These are phyloP conservation scores for Nemotelus nigrinus DNA, from an alignment of 2,888 invertebrate species.

Conservation along the genomic window DNA sequence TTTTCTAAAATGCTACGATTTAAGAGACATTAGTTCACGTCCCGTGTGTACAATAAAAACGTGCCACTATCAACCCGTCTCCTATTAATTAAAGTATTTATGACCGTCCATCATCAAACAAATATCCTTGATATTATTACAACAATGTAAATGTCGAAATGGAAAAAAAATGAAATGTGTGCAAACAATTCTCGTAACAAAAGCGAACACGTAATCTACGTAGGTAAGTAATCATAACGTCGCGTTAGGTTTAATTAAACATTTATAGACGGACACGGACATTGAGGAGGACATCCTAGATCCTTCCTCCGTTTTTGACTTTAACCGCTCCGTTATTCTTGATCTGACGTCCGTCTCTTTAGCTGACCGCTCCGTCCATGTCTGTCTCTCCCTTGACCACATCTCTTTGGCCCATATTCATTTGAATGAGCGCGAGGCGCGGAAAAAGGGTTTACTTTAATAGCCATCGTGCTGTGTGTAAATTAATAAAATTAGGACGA, in stretches of 20 bases:
- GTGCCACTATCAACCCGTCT: constrained; percentile 16
- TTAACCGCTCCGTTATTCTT: not conserved
- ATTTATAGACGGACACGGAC: constrained; percentile 45
- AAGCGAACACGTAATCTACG: constrained; percentile 23
- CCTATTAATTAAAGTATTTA: constrained; percentile 43
- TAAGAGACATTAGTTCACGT: constrained; percentile 28
- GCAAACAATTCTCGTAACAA: constrained; percentile 3
- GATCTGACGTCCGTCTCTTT: not conserved
- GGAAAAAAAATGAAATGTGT: constrained; percentile 16
- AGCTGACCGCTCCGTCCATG: not conserved
- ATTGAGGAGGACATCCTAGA: constrained; percentile 37
- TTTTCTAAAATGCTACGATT: no score
- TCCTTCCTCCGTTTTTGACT: constrained; percentile 36
- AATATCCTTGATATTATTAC: constrained; percentile 30
- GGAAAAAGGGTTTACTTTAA: constrained; percentile 43
- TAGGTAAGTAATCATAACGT: constrained; percentile 44
- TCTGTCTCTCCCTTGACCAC: constrained; percentile 30
- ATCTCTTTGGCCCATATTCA: constrained; percentile 9
- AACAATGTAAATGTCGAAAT: constrained; percentile 29
- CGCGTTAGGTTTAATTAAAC: constrained; percentile 44
- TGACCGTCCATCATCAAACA: constrained; percentile 38
- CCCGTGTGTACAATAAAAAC: constrained; percentile 40
- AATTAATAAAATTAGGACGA: constrained; percentile 45
- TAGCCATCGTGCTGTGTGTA: constrained; percentile 45
- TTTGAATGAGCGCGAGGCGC: not conserved